Evolutionary conservation across 1,140 invertebrate genomes (phyloP), one percentile per base, ranked within the genome.

Genomic region (Bicyclus anynana): DNA sequence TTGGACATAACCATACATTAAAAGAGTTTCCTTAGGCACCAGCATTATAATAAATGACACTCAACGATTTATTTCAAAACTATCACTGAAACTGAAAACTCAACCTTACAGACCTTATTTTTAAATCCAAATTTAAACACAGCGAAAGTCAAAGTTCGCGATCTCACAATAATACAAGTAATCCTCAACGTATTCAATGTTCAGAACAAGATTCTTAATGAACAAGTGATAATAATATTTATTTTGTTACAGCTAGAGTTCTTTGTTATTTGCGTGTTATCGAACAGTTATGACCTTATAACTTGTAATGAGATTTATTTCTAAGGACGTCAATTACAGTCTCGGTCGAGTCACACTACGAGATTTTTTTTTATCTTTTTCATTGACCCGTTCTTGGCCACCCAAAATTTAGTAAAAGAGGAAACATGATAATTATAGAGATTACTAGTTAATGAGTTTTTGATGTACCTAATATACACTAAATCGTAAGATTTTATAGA

Each of bases 21-120:
- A 71, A n/a, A 78, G 67, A 73, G 68, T 76, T 78, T 77, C 72
- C 69, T 72, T 74, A 75, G 68, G 65, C 60, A 59, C 55, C 57
- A n/a, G n/a, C n/a, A 63, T 63, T 67, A 56, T 76, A 77, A 77
- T 73, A 80, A 77, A 77, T 77, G 75, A 78, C 74, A 72, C 70
- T 73, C 69, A 68, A n/a, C 64, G 65, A 78, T 72, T 74, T 74
- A 72, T 80, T 74, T 59, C 40, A 60, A 53, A 57, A 46, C 26
- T 46, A 12, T 6, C 6, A n/a, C 7, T 33, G 9, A 18, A 42
- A 6, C 26, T 27, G 27, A 47, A 74, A 62, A 54, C 18, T 65
- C 16, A 66, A 65, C 67, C 65, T 9, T 75, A 71, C 42, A 1
- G n/a, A 23, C 7, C 44, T 40, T 2, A 48, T 21, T 13, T 14